Percentiles rank a stretch among this genome's conserved stretches.
phyloP scores from a whole-genome alignment of 1,140 invertebrate species.

The Sycophaga agraensis region DNA sequence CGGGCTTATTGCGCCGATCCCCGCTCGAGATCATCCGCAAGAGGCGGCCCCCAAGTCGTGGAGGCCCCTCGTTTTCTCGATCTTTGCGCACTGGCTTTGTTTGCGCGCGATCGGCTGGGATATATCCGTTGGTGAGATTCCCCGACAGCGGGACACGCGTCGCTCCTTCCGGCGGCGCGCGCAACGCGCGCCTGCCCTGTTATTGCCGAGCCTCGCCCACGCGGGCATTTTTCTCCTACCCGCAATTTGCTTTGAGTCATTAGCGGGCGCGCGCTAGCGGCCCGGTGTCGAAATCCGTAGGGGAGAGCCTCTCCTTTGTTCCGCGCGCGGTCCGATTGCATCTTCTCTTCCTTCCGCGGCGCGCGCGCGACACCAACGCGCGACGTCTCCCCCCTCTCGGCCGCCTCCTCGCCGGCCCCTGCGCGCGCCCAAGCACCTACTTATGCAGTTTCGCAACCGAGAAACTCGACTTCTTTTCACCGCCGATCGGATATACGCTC shows the following conservation, averaged over 20 bases:
- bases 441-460: too few species aligned
- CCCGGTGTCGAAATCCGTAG: constrained; percentile 17
- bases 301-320: constrained; percentile 15
- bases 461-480: too few species aligned
- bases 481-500: too few species aligned
- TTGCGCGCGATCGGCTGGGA: too few species aligned
- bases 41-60: too few species aligned
- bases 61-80: too few species aligned
- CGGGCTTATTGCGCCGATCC: too few species aligned
- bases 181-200: neutral
- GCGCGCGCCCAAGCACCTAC: too few species aligned
- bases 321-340: constrained; percentile 6
- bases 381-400: neutral
- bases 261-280: neutral
- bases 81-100: too few species aligned
- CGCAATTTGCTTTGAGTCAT: neutral
- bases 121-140: too few species aligned
- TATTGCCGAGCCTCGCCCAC: constrained; percentile 3
- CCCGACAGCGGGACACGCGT: too few species aligned
- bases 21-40: too few species aligned
- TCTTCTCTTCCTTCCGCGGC: constrained; percentile 12
- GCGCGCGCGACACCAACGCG: neutral
- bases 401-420: neutral
- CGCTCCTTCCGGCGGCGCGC: neutral
- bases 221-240: neutral